Evolutionary conservation across 2,113 vertebrate genomes (phyloP).

Genomic region (Bufo bufo): DNA sequence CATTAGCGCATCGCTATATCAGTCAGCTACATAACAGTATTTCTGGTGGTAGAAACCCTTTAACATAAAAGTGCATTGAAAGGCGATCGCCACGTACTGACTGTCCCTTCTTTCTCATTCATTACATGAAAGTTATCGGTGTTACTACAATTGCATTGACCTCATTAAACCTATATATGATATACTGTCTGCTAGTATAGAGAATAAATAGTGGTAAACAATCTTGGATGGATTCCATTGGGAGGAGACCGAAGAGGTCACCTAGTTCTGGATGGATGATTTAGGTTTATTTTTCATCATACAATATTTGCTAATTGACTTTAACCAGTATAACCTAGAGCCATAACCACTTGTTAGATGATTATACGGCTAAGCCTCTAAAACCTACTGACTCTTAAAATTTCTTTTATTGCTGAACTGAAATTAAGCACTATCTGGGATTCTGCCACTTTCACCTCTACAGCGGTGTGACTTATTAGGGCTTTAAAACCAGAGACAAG

Average conservation of each 20-base stretch:
- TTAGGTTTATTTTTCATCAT: not conserved
- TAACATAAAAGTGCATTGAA: not conserved
- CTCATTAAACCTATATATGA: not conserved
- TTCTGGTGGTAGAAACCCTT: no score
- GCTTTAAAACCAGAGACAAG: slow-evolving; percentile 70
- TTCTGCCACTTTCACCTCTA: slow-evolving; percentile 68
- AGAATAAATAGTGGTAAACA: not conserved
- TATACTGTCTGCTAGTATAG: not conserved
- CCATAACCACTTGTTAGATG: slow-evolving; percentile 33
- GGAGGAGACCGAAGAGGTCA: not conserved
- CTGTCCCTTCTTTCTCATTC: not conserved
- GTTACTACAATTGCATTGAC: not conserved
- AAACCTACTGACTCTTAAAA: slow-evolving; percentile 45
- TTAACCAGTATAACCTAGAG: slow-evolving; percentile 5
- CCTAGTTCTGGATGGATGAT: not conserved
- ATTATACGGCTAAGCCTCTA: slow-evolving; percentile 32
- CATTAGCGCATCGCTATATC: no score
- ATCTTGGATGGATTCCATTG: not conserved
- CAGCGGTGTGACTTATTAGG: slow-evolving; percentile 72
- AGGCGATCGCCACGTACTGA: not conserved
- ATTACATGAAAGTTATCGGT: not conserved
- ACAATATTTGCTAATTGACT: slow-evolving; percentile 2
- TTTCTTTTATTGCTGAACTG: slow-evolving; percentile 50
- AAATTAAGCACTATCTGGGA: slow-evolving; percentile 60
- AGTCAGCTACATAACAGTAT: no score